A percentile compares a stretch with the other conserved stretches of the same genome.
These are phyloP conservation scores for Sebastes baramenuke DNA, from an alignment of 2,797 vertebrate species.

Conservation along the genomic window DNA sequence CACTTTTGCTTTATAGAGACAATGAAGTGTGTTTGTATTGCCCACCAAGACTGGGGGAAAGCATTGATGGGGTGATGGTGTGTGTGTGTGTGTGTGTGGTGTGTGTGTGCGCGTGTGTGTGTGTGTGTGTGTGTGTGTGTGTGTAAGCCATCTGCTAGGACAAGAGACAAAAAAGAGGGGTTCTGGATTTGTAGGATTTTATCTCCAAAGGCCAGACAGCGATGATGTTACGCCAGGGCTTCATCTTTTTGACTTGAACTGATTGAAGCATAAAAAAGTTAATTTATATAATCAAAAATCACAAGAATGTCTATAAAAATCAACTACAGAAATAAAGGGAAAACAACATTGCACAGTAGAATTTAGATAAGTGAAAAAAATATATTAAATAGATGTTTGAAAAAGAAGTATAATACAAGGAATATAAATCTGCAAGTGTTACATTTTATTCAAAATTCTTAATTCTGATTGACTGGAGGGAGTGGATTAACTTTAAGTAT, in stretches of 20 bases:
- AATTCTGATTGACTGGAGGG: not conserved
- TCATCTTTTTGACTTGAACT: not conserved
- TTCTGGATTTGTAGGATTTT: not conserved
- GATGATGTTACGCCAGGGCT: not conserved
- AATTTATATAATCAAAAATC: not conserved
- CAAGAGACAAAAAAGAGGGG: not conserved
- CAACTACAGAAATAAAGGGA: not conserved
- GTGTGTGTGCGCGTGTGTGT: not conserved
- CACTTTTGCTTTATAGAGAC: slow-evolving; percentile 18
- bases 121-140: not conserved
- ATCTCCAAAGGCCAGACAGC: not conserved
- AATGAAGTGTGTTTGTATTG: slow-evolving; percentile 1
- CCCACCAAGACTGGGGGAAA: not conserved
- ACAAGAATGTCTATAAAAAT: too few species aligned
- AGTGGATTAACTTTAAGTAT: not conserved
- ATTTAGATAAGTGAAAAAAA: not conserved
- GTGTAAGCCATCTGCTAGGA: slow-evolving; percentile 21
- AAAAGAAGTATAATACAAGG: not conserved
- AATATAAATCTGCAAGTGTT: not conserved
- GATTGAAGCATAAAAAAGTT: not conserved
- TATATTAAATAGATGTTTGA: not conserved
- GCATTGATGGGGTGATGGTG: not conserved
- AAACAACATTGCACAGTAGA: not conserved
- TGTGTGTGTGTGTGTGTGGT: not conserved
- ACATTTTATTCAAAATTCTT: not conserved